Percentiles rank a stretch among this genome's conserved stretches.
These are phyloP conservation scores for Platerodrilus igneus DNA, from an alignment of 2,888 invertebrate species.

Conservation along the genomic window DNA sequence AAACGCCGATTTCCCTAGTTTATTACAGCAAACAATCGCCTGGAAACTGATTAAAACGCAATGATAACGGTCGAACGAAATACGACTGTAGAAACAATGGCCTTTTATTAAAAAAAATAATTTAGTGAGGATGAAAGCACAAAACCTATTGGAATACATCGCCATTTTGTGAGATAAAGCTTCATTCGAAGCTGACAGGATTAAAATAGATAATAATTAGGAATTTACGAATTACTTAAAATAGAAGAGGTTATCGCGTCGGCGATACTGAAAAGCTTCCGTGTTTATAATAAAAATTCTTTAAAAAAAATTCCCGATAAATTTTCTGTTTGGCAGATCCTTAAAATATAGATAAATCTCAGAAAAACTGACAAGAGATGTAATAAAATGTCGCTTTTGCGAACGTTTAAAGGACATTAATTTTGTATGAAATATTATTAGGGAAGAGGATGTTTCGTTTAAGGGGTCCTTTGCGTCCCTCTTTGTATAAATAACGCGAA, in stretches of 20 bases:
- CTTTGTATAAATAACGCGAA: conserved; percentile 20
- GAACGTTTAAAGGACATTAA: conserved; percentile 26
- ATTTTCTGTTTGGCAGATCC: too few relatives aligned
- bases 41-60: conserved; percentile 22
- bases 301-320: too few relatives aligned
- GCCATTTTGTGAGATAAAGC: conserved; percentile 19
- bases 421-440: conserved; percentile 22
- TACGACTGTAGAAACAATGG: conserved; percentile 27
- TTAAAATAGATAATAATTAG: conserved; percentile 24
- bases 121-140: conserved; percentile 27
- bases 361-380: conserved; percentile 12
- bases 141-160: conserved; percentile 23
- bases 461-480: not conserved
- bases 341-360: too few relatives aligned
- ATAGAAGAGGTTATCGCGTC: too few relatives aligned
- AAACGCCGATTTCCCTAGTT: too few relatives aligned
- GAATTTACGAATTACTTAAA: conserved; percentile 19
- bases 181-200: conserved; percentile 17
- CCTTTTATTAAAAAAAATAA: conserved; percentile 27
- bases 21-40: too few relatives aligned
- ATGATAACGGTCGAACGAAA: conserved; percentile 21
- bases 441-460: conserved; percentile 5
- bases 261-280: too few relatives aligned
- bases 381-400: conserved; percentile 14
- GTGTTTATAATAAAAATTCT: too few relatives aligned